Evolutionary conservation across 2,888 invertebrate genomes (phyloP).

Genomic region (Argynnis bischoffii): DNA sequence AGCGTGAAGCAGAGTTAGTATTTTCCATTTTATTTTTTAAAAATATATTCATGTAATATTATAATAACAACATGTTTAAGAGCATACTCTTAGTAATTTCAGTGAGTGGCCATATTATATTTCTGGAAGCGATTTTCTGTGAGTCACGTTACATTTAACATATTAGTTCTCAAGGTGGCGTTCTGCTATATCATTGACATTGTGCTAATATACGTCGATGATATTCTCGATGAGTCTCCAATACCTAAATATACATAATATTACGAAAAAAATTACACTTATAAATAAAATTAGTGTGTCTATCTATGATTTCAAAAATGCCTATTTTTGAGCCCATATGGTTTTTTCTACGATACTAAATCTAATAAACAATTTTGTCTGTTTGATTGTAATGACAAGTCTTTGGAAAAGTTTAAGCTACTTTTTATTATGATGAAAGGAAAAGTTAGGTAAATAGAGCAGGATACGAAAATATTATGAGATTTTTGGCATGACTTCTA

Average conservation of each 20-base stretch:
- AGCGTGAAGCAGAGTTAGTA: too few relatives aligned
- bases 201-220: constrained; percentile 7
- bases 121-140: constrained; percentile 18
- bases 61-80: constrained; percentile 1
- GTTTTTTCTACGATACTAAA: too few relatives aligned
- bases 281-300: neutral
- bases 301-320: too few relatives aligned
- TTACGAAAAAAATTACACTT: neutral
- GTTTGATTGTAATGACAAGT: too few relatives aligned
- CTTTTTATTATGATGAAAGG: too few relatives aligned
- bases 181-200: constrained; percentile 18
- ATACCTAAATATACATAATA: neutral
- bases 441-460: too few relatives aligned
- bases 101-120: constrained; percentile 12
- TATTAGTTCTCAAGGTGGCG: constrained; percentile 17
- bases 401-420: too few relatives aligned
- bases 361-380: too few relatives aligned
- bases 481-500: too few relatives aligned
- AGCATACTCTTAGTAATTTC: constrained; percentile 1
- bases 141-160: constrained; percentile 13
- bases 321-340: too few relatives aligned
- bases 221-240: constrained; percentile 2
- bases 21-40: too few relatives aligned
- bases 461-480: too few relatives aligned
- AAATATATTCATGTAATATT: neutral